phyloP scores from a whole-genome alignment of 2,797 vertebrate species.

The Numenius phaeopus region DNA sequence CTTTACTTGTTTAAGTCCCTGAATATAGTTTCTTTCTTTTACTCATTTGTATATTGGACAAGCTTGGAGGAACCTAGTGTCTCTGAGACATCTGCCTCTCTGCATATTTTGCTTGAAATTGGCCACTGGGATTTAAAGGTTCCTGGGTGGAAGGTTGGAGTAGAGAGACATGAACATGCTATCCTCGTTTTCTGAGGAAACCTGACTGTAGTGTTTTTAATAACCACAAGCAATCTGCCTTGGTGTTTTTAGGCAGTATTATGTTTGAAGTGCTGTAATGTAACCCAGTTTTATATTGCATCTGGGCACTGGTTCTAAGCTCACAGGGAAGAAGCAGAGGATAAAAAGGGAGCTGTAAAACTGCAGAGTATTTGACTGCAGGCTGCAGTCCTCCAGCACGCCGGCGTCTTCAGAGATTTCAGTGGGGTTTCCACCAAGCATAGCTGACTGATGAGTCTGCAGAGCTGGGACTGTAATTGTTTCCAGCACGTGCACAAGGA shows the following conservation, averaged over 20 bases:
- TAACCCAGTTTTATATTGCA: not conserved
- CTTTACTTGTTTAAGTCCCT: not conserved
- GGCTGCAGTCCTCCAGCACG: not conserved
- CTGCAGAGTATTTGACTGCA: not conserved
- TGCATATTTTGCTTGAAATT: not conserved
- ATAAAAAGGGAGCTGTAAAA: not conserved
- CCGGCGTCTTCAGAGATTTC: not conserved
- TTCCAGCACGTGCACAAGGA: not conserved
- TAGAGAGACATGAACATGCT: not conserved
- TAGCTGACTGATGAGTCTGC: not conserved
- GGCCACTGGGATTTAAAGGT: not conserved
- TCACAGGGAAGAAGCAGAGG: not conserved
- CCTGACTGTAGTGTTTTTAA: not conserved
- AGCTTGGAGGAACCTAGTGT: not conserved
- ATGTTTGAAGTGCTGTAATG: not conserved
- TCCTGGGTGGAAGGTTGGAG: not conserved
- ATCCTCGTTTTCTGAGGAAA: not conserved
- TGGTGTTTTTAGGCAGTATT: not conserved
- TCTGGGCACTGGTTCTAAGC: not conserved
- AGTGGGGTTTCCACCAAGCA: not conserved
- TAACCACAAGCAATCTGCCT: not conserved
- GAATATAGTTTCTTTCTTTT: not conserved
- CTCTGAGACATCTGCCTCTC: not conserved
- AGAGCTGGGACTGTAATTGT: not conserved
- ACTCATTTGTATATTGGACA: not conserved